phyloP scores from a whole-genome alignment of 2,113 vertebrate species.

The Urocolius indicus region DNA sequence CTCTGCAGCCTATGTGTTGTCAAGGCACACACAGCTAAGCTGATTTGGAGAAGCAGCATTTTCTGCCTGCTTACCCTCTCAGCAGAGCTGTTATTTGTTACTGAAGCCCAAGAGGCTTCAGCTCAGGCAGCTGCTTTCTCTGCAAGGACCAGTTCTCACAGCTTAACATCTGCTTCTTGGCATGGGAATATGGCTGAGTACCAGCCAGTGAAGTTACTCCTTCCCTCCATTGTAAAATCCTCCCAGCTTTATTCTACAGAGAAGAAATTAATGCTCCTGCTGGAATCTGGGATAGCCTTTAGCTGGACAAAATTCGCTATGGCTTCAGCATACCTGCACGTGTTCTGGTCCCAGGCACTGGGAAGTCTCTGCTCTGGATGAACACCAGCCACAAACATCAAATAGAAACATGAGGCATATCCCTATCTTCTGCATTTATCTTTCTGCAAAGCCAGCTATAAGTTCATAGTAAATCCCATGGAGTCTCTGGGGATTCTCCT shows the following conservation, averaged over 20 bases:
- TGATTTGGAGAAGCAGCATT: neutral
- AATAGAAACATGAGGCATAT: neutral
- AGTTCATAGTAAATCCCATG: neutral
- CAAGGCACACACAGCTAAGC: accelerated
- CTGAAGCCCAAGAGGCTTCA: neutral
- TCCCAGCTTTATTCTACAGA: neutral
- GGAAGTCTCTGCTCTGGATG: neutral
- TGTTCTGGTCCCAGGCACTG: neutral
- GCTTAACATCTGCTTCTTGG: slow-evolving; percentile 10
- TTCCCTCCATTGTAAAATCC: slow-evolving; percentile 1
- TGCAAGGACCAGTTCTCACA: slow-evolving; percentile 19
- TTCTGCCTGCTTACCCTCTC: neutral
- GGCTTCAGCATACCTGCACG: neutral
- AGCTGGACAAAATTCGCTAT: neutral
- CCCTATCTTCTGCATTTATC: neutral
- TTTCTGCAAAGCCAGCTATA: neutral
- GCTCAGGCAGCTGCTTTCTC: slow-evolving; percentile 22
- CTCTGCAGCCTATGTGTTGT: accelerated
- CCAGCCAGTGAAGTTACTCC: slow-evolving; percentile 3
- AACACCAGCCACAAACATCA: neutral
- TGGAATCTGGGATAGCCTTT: neutral
- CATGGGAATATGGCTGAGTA: neutral
- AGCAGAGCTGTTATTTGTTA: neutral
- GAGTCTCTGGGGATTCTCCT: neutral
- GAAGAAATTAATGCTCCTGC: neutral